A percentile compares a stretch with the other conserved stretches of the same genome.
These are phyloP conservation scores for Mus musculus DNA, from an alignment of 2,113 vertebrate species.

Conservation along the genomic window GRCm39 chr6:88713001-88713500, in stretches of 20 bases:
- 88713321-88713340: too few relatives aligned
- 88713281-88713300: accelerated
- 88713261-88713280: accelerated
- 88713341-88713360: background rate
- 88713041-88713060: background rate
- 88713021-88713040: background rate
- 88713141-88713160: too few relatives aligned
- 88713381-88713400: background rate
- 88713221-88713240: background rate
- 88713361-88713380: background rate
- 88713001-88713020: too few relatives aligned
- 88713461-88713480: background rate
- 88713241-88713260: background rate
- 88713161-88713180: background rate
- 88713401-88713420: background rate
- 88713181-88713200: background rate
- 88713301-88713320: accelerated
- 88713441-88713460: background rate
- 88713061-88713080: too few relatives aligned
- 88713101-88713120: too few relatives aligned
- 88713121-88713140: too few relatives aligned
- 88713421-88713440: background rate
- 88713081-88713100: too few relatives aligned
- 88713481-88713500: background rate
- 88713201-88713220: background rate